Conservation (phyloP, 2,113 vertebrate genomes). For the Desmodus rotundus region DNA sequence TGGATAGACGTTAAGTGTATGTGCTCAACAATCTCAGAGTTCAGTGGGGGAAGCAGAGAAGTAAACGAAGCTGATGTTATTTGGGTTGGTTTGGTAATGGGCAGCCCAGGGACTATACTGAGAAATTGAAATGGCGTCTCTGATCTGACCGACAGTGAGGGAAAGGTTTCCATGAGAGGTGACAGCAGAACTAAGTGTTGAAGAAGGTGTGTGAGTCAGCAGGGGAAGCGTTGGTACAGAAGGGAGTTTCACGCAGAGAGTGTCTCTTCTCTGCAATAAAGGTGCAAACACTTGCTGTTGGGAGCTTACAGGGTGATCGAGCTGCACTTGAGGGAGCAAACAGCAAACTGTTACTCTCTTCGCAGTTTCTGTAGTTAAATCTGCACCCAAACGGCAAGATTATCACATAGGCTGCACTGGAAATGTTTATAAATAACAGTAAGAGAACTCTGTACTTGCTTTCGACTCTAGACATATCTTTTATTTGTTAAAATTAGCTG, state of each 20-base stretch:
- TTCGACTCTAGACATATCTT: not conserved
- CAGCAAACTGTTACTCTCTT: fast-evolving
- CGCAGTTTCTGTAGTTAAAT: not conserved
- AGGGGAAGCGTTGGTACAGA: not conserved
- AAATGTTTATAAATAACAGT: not conserved
- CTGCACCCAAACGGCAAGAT: not conserved
- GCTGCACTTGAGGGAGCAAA: not conserved
- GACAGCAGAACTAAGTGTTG: not conserved
- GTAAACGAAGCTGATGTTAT: not conserved
- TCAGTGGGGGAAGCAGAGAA: not conserved
- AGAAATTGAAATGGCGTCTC: not conserved
- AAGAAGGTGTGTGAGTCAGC: not conserved
- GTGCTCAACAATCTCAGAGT: not conserved
- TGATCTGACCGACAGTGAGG: not conserved
- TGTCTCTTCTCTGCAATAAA: not conserved
- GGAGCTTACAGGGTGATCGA: not conserved
- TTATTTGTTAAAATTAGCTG: not conserved
- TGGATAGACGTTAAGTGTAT: too few species aligned
- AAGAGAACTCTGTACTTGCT: not conserved
- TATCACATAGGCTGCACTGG: not conserved
- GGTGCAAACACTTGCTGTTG: not conserved
- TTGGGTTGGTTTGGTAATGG: not conserved
- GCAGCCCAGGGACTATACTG: not conserved
- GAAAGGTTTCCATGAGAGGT: not conserved
- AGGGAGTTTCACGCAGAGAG: too few species aligned